Evolutionary conservation across 1,140 invertebrate genomes (phyloP).

Genomic region (Drosophila truncata): DNA sequence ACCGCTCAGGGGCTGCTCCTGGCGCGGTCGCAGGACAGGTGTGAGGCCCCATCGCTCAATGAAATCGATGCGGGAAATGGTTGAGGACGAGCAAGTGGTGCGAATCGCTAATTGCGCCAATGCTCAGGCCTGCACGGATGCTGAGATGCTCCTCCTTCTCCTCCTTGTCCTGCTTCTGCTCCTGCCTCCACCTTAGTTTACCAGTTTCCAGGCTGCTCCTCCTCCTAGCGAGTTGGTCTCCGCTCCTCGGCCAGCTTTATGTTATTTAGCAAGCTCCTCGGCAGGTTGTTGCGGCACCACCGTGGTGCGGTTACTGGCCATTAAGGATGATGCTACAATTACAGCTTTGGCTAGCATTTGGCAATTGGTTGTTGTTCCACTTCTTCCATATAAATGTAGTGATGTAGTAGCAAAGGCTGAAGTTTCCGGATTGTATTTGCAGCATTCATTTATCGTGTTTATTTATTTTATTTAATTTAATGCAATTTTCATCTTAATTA

Average conservation of each 20-base stretch:
- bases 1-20: slow-evolving; percentile 90
- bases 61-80: slow-evolving; percentile 98
- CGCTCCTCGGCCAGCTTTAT: slow-evolving; percentile 11
- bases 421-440: slow-evolving; percentile 4
- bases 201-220: neutral
- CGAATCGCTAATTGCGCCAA: slow-evolving; percentile 77
- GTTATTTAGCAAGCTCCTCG: slow-evolving; percentile 20
- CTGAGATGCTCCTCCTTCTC: no score
- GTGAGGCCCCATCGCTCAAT: slow-evolving; percentile 98
- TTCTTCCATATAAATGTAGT: neutral
- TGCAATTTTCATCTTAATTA: neutral
- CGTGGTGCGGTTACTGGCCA: slow-evolving; percentile 34
- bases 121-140: slow-evolving; percentile 44
- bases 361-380: slow-evolving; percentile 18
- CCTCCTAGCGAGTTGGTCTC: slow-evolving; percentile 2
- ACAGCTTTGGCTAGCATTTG: slow-evolving; percentile 38
- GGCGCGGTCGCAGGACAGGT: slow-evolving; percentile 97
- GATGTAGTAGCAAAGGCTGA: slow-evolving; percentile 3
- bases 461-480: neutral
- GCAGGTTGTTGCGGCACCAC: slow-evolving; percentile 21
- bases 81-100: slow-evolving; percentile 86
- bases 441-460: neutral
- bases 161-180: slow-evolving; percentile 11
- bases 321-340: slow-evolving; percentile 11
- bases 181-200: neutral